Conservation (phyloP, 2,888 invertebrate species). For the Lasioglossum pauxillum region DNA sequence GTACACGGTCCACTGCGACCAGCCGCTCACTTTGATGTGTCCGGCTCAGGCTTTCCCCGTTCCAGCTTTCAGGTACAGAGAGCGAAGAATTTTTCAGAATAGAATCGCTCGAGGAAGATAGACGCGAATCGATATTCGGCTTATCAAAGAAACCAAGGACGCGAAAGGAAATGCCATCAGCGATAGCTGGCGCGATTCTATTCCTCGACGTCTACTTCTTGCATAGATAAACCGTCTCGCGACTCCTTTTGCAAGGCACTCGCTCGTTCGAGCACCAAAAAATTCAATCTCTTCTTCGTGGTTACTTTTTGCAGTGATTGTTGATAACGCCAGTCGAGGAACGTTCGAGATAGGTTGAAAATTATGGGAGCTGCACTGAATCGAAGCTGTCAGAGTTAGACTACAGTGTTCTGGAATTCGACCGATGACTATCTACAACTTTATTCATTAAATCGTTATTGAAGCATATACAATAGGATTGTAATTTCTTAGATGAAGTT, state of each 20-base stretch:
- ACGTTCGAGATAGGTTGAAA: too few species aligned
- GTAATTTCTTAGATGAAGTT: too few species aligned
- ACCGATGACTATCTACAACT: too few species aligned
- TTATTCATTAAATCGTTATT: too few species aligned
- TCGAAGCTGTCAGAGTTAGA: too few species aligned
- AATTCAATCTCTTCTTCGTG: not conserved
- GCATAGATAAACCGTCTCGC: not conserved
- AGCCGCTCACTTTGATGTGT: slow-evolving; percentile 88
- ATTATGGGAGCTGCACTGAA: too few species aligned
- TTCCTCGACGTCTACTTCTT: slow-evolving; percentile 18
- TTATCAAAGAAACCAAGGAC: slow-evolving; percentile 4
- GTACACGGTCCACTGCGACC: slow-evolving; percentile 77
- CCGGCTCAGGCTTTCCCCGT: slow-evolving; percentile 89
- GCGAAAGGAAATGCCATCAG: not conserved
- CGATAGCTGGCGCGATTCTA: not conserved
- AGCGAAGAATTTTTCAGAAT: slow-evolving; percentile 20
- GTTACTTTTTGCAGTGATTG: not conserved
- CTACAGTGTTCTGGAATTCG: too few species aligned
- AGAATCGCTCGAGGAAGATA: slow-evolving; percentile 7
- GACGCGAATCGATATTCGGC: slow-evolving; percentile 25
- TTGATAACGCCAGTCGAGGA: too few species aligned
- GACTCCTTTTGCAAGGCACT: not conserved
- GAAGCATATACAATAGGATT: too few species aligned
- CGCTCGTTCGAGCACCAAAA: not conserved
- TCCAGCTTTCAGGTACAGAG: slow-evolving; percentile 79